Conservation (phyloP, 92 coral and sea anemone species). For the Phenganax marumi region DNA sequence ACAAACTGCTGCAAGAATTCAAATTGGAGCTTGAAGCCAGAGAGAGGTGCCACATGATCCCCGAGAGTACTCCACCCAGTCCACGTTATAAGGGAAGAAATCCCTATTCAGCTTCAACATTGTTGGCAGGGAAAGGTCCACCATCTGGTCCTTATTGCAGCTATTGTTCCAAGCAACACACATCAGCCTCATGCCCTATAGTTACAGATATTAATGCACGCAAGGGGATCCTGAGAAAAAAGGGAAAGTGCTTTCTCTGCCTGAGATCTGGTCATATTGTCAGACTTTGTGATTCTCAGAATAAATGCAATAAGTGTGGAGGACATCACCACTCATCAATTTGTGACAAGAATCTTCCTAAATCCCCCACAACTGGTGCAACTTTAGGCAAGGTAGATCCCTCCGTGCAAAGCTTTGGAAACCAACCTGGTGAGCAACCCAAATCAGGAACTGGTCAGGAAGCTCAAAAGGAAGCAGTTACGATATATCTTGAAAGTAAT, state of each 20-base stretch:
- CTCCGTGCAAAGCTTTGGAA: slow-evolving; percentile 29
- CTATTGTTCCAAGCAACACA: slow-evolving; percentile 40
- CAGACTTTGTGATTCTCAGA: slow-evolving; percentile 17
- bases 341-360: slow-evolving; percentile 1
- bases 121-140: neutral
- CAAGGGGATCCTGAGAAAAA: slow-evolving; percentile 49
- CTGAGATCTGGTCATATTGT: slow-evolving; percentile 41
- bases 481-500: slow-evolving; percentile 4
- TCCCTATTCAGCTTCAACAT: neutral
- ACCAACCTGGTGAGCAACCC: neutral
- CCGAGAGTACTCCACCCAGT: neutral
- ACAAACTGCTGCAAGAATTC: slow-evolving; percentile 1
- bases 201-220: slow-evolving; percentile 54
- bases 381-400: slow-evolving; percentile 27
- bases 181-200: slow-evolving; percentile 35
- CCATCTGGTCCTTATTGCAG: slow-evolving; percentile 6
- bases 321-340: slow-evolving; percentile 32
- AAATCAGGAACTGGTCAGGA: slow-evolving; percentile 1
- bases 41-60: neutral
- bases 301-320: slow-evolving; percentile 43
- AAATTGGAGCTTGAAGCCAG: neutral
- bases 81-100: neutral
- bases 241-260: slow-evolving; percentile 43
- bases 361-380: neutral
- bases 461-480: slow-evolving; percentile 4